phyloP scores from a whole-genome alignment of 2,888 invertebrate genomes.

The Nomada hirtipes region DNA sequence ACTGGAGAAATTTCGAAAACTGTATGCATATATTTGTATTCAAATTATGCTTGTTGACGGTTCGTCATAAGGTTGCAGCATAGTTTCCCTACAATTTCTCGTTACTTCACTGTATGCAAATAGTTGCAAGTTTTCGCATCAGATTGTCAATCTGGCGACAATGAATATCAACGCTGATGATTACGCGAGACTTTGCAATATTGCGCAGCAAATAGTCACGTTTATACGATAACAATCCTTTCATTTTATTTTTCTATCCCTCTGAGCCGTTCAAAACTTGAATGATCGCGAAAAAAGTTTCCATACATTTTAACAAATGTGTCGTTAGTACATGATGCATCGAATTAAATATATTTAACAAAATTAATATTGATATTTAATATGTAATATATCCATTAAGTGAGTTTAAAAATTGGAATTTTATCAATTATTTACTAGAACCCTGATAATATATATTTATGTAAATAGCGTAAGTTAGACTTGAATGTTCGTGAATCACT shows the following conservation, averaged over 20 bases:
- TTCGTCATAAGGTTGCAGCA: constrained; percentile 12
- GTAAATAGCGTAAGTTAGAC: too few relatives aligned
- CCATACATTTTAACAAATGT: too few relatives aligned
- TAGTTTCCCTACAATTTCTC: constrained; percentile 22
- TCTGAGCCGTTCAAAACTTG: too few relatives aligned
- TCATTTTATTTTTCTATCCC: neutral
- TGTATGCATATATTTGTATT: constrained; percentile 4
- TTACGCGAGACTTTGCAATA: constrained; percentile 8
- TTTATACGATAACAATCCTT: neutral
- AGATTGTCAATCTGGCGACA: constrained; percentile 7
- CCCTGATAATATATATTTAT: too few relatives aligned
- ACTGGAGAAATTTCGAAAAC: neutral
- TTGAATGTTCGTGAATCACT: too few relatives aligned
- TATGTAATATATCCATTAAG: too few relatives aligned
- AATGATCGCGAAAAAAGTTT: too few relatives aligned
- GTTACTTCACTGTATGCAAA: constrained; percentile 24
- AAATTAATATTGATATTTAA: too few relatives aligned
- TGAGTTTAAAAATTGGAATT: too few relatives aligned
- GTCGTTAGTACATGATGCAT: too few relatives aligned
- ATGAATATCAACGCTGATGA: constrained; percentile 17
- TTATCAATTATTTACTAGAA: too few relatives aligned
- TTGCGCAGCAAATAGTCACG: neutral
- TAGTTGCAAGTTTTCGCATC: constrained; percentile 18
- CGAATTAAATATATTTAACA: too few relatives aligned
- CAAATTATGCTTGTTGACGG: constrained; percentile 12